Percentiles rank a stretch among this genome's conserved stretches.
phyloP scores from a whole-genome alignment of 2,797 vertebrate genomes.

The Danio tinwini region DNA sequence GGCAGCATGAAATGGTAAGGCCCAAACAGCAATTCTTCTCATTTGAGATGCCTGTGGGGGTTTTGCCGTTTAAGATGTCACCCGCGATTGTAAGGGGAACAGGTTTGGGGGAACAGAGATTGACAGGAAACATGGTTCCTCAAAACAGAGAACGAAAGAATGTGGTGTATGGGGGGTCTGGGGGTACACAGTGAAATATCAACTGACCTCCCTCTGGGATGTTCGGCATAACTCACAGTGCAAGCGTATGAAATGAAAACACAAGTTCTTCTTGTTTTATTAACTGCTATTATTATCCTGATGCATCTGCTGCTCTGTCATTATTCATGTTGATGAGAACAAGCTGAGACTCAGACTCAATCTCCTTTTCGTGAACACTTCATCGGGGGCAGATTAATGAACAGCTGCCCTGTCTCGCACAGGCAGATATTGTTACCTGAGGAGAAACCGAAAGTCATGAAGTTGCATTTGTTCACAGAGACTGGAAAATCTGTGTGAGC shows the following conservation, averaged over 20 bases:
- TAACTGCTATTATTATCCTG: slow-evolving; percentile 70
- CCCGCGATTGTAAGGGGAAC: slow-evolving; percentile 3
- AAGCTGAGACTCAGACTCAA: slow-evolving; percentile 43
- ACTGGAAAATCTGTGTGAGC: slow-evolving; percentile 64
- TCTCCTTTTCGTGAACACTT: slow-evolving; percentile 63
- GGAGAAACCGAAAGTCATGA: slow-evolving; percentile 50
- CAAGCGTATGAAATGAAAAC: slow-evolving; percentile 72
- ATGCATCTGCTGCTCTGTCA: slow-evolving; percentile 58
- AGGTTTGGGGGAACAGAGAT: slow-evolving; percentile 4
- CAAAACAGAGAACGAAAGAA: slow-evolving; percentile 38
- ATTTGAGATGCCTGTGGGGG: background rate
- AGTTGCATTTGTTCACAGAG: slow-evolving; percentile 64
- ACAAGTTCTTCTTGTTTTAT: slow-evolving; percentile 73
- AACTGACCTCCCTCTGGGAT: slow-evolving; percentile 74
- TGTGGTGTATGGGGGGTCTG: slow-evolving; percentile 30
- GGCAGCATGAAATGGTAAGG: slow-evolving; percentile 73
- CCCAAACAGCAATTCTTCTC: background rate
- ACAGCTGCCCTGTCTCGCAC: slow-evolving; percentile 1
- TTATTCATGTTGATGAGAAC: slow-evolving; percentile 62
- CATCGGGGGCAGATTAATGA: slow-evolving; percentile 56
- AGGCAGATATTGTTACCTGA: slow-evolving; percentile 49
- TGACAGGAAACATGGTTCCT: slow-evolving; percentile 44
- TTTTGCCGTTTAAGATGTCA: slow-evolving; percentile 23
- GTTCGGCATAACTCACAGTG: slow-evolving; percentile 67
- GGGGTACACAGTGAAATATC: slow-evolving; percentile 56